Conservation (phyloP, 2,888 invertebrate species). For the Xestobium rufovillosum region DNA sequence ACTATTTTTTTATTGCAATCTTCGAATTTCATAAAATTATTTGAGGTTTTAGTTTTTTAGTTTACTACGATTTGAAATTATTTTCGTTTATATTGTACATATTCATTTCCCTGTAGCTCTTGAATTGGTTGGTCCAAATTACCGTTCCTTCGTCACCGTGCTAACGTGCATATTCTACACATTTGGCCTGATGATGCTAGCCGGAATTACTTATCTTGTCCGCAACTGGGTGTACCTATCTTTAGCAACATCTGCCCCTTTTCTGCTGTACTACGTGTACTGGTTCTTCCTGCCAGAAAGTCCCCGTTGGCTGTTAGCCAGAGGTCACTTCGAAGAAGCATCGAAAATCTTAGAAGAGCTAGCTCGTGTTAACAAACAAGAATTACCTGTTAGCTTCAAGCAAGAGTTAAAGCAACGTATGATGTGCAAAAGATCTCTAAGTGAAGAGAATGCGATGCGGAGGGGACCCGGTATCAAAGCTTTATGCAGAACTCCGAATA, state of each 20-base stretch:
- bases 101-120: constrained; percentile 56
- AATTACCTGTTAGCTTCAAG: constrained; percentile 65
- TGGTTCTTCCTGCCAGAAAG: constrained; percentile 86
- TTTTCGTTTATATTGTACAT: too few relatives aligned
- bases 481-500: constrained; percentile 75
- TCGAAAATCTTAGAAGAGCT: constrained; percentile 67
- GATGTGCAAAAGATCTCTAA: constrained; percentile 50
- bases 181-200: constrained; percentile 72
- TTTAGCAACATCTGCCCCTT: constrained; percentile 76
- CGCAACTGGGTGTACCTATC: constrained; percentile 78
- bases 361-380: constrained; percentile 69
- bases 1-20: neutral
- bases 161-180: constrained; percentile 90
- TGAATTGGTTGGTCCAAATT: constrained; percentile 85
- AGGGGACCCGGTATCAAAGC: constrained; percentile 54
- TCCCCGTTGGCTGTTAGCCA: constrained; percentile 81
- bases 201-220: constrained; percentile 77
- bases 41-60: too few relatives aligned
- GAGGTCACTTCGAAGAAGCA: constrained; percentile 72
- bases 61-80: too few relatives aligned
- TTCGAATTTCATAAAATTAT: neutral
- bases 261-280: constrained; percentile 74
- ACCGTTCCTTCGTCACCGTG: constrained; percentile 85
- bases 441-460: constrained; percentile 47
- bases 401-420: constrained; percentile 66